Conservation (phyloP, 2,797 vertebrate genomes). For the Clarias fuscus region DNA sequence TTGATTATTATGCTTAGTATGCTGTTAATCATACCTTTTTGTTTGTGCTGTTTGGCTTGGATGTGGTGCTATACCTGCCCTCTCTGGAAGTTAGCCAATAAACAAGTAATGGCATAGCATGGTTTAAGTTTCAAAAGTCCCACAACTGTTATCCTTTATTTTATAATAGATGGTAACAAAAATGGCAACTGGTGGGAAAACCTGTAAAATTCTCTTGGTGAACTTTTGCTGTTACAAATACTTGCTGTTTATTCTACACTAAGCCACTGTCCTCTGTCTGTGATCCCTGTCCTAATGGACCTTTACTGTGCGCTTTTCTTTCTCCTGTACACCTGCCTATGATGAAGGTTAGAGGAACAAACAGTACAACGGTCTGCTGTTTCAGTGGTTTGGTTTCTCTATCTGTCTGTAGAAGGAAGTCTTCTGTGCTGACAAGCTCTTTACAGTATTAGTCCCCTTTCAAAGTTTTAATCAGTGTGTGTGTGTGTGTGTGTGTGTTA, state of each 20-base stretch:
- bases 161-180: background rate
- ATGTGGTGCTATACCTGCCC: background rate
- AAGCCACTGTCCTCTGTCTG: background rate
- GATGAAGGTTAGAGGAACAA: background rate
- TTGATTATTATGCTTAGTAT: background rate
- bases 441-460: slow-evolving; percentile 9
- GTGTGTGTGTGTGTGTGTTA: too few relatives aligned
- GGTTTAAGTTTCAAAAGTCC: background rate
- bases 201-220: background rate
- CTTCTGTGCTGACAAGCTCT: background rate
- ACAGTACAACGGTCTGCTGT: background rate
- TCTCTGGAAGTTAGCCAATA: slow-evolving; percentile 10
- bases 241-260: background rate
- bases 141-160: background rate
- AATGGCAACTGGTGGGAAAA: background rate
- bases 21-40: background rate
- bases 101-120: background rate
- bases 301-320: background rate
- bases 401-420: slow-evolving; percentile 17
- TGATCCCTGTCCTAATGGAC: background rate
- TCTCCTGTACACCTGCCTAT: background rate
- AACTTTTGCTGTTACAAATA: background rate
- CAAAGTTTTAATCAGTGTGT: background rate
- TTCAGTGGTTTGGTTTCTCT: background rate
- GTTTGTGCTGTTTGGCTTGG: background rate